Evolutionary conservation across 2,113 vertebrate genomes (phyloP), one percentile per base, ranked within the genome.

Genomic region (Holacanthus passer): DNA sequence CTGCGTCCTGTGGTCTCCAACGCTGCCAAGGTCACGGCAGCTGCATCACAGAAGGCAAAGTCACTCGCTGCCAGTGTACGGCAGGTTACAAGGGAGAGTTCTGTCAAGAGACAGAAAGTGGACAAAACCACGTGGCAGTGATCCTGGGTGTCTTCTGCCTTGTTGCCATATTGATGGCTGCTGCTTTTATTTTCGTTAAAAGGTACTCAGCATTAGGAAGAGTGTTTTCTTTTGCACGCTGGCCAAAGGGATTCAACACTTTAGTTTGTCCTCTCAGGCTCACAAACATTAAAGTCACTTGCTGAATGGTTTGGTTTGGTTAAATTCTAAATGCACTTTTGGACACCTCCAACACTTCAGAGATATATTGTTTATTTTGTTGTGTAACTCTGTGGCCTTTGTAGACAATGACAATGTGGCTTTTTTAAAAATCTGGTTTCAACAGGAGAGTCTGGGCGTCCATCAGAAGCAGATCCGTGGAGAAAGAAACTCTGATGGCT

Each of bases 11-110:
- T 73, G 93, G 90, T 62, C 86, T 88, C 0, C 82, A 96, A 52
- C 93, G 47, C 0, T 99, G 97, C 79, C 94, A 86, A 3, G 84
- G 94, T 59, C 95, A 83, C 0, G 97, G 97, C 27, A 83, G 24
- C 14, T 98, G 98, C 3, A 74, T 92, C 22, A 37, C 82, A 0
- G 93, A 95, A 58, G 92, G 91, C 1, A 85, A 86, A 31, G 67
- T 17, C 22, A 90, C 87, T 14, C 93, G 5, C 0, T 98, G 97
- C 58, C 92, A 88, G 66, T 98, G 97, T 0, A 11, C 73, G 24
- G 19, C 87, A 41, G 96, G 95, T 31, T 97, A 96, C 24, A 90
- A 70, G 0, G 96, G 97, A 0, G 89, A 95, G 67, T 96, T 93
- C 71, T 99, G 97, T 1, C 94, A 97, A 77, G 91, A 95, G 14